phyloP scores from a whole-genome alignment of 2,888 invertebrate genomes.

The Pristionchus exspectatus region DNA sequence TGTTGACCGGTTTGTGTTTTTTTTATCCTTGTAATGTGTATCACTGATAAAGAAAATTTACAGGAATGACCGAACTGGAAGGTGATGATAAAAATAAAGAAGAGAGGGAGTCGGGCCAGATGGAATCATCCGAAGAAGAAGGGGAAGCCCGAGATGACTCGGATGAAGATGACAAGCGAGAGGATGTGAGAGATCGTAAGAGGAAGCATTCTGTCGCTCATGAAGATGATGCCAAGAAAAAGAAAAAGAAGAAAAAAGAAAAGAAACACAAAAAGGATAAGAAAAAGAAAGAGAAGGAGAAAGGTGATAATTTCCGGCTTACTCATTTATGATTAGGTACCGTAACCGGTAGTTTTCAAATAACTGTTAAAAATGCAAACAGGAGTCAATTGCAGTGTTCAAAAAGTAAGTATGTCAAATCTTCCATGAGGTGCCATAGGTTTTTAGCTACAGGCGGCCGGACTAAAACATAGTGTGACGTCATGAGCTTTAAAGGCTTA shows the following conservation, averaged over 20 bases:
- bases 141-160: conserved; percentile 19
- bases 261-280: conserved; percentile 64
- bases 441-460: too few relatives aligned
- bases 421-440: too few relatives aligned
- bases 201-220: conserved; percentile 56
- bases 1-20: conserved; percentile 17
- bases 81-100: not conserved
- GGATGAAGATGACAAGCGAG: conserved; percentile 18
- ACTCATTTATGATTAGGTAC: too few relatives aligned
- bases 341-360: too few relatives aligned
- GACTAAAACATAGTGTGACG: too few relatives aligned
- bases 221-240: conserved; percentile 57
- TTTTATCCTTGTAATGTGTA: not conserved
- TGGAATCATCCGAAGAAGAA: conserved; percentile 48
- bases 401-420: too few relatives aligned
- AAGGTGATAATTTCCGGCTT: not conserved
- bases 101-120: not conserved
- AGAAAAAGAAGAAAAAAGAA: conserved; percentile 67
- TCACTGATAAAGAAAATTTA: not conserved
- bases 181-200: conserved; percentile 52
- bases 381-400: too few relatives aligned
- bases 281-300: conserved; percentile 55
- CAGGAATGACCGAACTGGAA: conserved; percentile 47
- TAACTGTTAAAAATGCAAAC: too few relatives aligned
- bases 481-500: too few relatives aligned